Evolutionary conservation across 37 sponge, comb jelly and placozoan species (phyloP).

Genomic region (Aplysina aerophoba): DNA sequence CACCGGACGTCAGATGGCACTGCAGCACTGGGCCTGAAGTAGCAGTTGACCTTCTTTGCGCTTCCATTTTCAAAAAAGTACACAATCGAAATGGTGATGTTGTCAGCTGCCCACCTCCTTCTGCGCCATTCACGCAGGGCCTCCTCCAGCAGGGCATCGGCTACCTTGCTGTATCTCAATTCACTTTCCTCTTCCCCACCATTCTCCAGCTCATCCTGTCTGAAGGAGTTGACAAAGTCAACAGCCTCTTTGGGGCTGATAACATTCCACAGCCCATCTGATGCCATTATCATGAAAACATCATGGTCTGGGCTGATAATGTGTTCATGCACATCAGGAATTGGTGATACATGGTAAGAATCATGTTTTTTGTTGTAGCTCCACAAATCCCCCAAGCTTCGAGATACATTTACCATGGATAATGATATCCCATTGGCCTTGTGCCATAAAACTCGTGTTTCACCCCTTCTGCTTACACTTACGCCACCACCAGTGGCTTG

Average conservation of each 20-base stretch:
- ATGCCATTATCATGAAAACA: conserved; percentile 76
- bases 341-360: conserved; percentile 85
- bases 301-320: conserved; percentile 49
- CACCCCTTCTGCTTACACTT: too few species aligned
- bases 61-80: too few species aligned
- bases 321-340: conserved; percentile 76
- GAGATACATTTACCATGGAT: conserved; percentile 90
- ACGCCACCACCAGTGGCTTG: too few species aligned
- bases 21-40: too few species aligned
- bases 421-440: conserved; percentile 30
- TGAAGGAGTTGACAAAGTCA: conserved; percentile 58
- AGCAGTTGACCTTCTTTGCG: too few species aligned
- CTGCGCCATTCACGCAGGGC: conserved; percentile 66
- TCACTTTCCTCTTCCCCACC: conserved; percentile 1
- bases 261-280: conserved; percentile 93
- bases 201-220: conserved; percentile 34
- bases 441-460: too few species aligned
- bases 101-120: conserved; percentile 73
- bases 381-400: conserved; percentile 95
- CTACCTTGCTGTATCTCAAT: conserved; percentile 46
- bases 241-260: conserved; percentile 78
- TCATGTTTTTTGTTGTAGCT: conserved; percentile 66
- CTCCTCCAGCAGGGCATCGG: conserved; percentile 66
- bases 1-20: too few species aligned
- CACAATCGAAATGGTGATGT: conserved; percentile 75